A percentile compares a stretch with the other conserved stretches of the same genome.
Evolutionary conservation across 2,797 vertebrate genomes (phyloP).

Genomic region (Galaxias olidus): DNA sequence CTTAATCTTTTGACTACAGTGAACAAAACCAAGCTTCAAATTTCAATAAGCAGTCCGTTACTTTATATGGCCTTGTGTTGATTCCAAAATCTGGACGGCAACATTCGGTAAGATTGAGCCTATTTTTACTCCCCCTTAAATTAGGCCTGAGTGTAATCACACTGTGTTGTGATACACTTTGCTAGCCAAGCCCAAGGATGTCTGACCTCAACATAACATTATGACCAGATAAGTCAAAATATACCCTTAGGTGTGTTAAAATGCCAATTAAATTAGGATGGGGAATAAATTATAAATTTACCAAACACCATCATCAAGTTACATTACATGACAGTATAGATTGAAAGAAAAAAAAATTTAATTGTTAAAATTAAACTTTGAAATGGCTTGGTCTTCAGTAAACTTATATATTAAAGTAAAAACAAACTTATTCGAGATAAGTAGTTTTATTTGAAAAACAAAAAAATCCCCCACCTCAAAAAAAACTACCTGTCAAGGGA

Average conservation of each 20-base stretch:
- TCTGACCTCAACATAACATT: slow-evolving; percentile 7
- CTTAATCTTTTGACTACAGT: slow-evolving; percentile 32
- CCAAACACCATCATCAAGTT: too few species aligned
- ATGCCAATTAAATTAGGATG: too few species aligned
- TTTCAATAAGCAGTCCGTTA: slow-evolving; percentile 27
- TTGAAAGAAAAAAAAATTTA: too few species aligned
- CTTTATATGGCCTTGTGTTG: slow-evolving; percentile 24
- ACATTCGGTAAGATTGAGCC: slow-evolving; percentile 18
- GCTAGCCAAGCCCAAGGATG: not conserved
- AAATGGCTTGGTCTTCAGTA: too few species aligned
- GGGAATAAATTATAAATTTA: too few species aligned
- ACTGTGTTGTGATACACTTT: slow-evolving; percentile 4
- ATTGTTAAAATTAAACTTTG: too few species aligned
- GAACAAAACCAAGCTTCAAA: slow-evolving; percentile 31
- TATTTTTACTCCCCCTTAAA: slow-evolving; percentile 3
- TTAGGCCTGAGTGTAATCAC: not conserved
- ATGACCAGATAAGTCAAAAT: too few species aligned
- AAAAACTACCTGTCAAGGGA: slow-evolving; percentile 40
- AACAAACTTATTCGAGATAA: not conserved
- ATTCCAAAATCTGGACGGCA: slow-evolving; percentile 20
- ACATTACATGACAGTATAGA: too few species aligned
- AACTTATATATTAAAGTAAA: not conserved
- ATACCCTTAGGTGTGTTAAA: too few species aligned
- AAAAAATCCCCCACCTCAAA: slow-evolving; percentile 45
- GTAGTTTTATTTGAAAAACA: slow-evolving; percentile 21